These are phyloP conservation scores for Melanchra persicariae DNA, from an alignment of 2,888 invertebrate species.

Conservation along the genomic window DNA sequence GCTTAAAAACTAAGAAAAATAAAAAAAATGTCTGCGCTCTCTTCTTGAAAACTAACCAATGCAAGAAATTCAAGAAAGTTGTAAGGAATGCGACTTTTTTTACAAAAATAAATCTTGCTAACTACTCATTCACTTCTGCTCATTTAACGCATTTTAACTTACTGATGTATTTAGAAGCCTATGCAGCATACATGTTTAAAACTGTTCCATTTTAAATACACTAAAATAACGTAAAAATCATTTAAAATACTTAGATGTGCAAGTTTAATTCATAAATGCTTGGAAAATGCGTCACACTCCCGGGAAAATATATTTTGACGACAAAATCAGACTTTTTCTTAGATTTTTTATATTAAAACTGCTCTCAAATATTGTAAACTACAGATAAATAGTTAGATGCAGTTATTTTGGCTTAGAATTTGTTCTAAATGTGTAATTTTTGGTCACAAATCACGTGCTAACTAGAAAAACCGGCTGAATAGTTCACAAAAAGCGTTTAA, in stretches of 20 bases:
- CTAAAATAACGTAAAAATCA: neutral
- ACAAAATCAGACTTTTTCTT: neutral
- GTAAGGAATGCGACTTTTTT: neutral
- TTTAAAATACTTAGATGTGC: neutral
- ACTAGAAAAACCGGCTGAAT: slow-evolving; percentile 38
- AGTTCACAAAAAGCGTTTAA: slow-evolving; percentile 30
- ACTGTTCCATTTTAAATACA: neutral
- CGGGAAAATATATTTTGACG: slow-evolving; percentile 15
- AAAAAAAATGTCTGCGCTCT: neutral
- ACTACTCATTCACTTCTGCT: neutral
- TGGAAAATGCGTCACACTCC: slow-evolving; percentile 29
- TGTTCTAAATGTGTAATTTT: slow-evolving; percentile 16
- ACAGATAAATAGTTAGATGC: neutral
- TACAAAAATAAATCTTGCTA: neutral
- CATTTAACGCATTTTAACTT: neutral
- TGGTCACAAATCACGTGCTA: slow-evolving; percentile 30
- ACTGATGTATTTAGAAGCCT: neutral
- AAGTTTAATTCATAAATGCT: slow-evolving; percentile 25
- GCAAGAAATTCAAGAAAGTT: neutral
- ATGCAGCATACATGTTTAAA: neutral
- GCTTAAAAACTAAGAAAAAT: neutral
- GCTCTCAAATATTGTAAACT: neutral
- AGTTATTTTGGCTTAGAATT: neutral
- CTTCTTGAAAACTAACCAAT: slow-evolving; percentile 11
- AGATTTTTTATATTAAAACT: slow-evolving; percentile 26